Evolutionary conservation across 2,888 invertebrate species (phyloP).

Genomic region (Amphipoea lucens): DNA sequence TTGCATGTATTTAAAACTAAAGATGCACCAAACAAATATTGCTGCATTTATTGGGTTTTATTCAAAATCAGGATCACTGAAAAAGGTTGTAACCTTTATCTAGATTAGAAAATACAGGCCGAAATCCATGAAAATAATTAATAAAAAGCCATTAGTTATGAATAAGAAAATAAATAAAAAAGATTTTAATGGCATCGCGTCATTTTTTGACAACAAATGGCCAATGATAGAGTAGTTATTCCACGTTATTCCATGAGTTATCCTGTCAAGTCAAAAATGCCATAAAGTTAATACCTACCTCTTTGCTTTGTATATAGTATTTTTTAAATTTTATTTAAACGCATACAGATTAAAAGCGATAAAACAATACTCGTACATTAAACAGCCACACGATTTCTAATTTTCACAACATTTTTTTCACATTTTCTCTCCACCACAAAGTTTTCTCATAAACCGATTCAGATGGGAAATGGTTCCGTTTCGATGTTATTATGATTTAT

Average conservation of each 20-base stretch:
- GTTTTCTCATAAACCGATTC: slow-evolving; percentile 58
- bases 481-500: slow-evolving; percentile 70
- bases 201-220: background rate
- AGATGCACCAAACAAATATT: background rate
- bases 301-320: background rate
- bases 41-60: background rate
- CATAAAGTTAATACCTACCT: too few species aligned
- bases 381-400: slow-evolving; percentile 22
- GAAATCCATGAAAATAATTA: background rate
- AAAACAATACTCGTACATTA: slow-evolving; percentile 10
- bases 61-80: background rate
- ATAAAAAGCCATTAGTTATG: background rate
- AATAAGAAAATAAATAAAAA: background rate
- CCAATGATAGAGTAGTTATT: background rate
- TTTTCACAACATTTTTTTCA: slow-evolving; percentile 39
- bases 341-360: background rate
- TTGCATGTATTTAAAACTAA: background rate
- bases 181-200: background rate
- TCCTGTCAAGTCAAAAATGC: background rate
- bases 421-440: slow-evolving; percentile 56
- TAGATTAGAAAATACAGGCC: background rate
- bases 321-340: background rate
- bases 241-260: too few species aligned
- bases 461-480: slow-evolving; percentile 59
- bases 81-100: too few species aligned